These are phyloP conservation scores for Scaptomyza parva DNA, from an alignment of 2,888 invertebrate genomes.

Conservation along the genomic window DNA sequence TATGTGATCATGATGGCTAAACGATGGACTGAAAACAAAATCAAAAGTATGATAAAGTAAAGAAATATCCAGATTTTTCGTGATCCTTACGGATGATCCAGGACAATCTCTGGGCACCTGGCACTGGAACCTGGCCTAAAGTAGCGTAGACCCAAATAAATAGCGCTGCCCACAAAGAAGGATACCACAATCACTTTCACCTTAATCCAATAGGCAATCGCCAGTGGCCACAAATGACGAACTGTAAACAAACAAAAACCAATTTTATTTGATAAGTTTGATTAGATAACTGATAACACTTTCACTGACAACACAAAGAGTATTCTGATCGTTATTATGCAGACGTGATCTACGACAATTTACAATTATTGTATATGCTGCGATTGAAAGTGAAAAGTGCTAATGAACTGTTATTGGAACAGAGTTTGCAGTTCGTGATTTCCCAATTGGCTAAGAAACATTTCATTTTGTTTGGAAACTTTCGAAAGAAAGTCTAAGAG, in stretches of 20 bases:
- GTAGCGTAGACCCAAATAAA: conserved; percentile 82
- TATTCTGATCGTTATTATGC: conserved; percentile 20
- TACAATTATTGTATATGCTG: conserved; percentile 28
- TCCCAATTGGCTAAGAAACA: conserved; percentile 55
- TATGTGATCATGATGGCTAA: conserved; percentile 68
- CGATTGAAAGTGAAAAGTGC: conserved; percentile 83
- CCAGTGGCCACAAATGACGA: conserved; percentile 82
- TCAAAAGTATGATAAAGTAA: background rate
- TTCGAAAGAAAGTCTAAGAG: conserved; percentile 64
- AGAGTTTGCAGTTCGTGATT: conserved; percentile 66
- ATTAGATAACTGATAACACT: conserved; percentile 62
- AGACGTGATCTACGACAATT: conserved; percentile 60
- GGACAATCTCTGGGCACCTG: conserved; percentile 70
- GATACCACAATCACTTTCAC: conserved; percentile 83
- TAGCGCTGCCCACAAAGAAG: conserved; percentile 83
- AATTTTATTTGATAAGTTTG: background rate
- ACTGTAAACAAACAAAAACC: conserved; percentile 23
- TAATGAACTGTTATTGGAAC: conserved; percentile 64
- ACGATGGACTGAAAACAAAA: conserved; percentile 65
- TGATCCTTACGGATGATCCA: conserved; percentile 81
- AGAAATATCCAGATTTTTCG: background rate
- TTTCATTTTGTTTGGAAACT: conserved; percentile 48
- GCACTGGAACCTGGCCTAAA: conserved; percentile 66
- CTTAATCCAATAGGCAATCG: conserved; percentile 83
- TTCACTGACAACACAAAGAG: conserved; percentile 43